Conservation (phyloP, 2,888 invertebrate genomes). For the Rotaria sp. region DNA sequence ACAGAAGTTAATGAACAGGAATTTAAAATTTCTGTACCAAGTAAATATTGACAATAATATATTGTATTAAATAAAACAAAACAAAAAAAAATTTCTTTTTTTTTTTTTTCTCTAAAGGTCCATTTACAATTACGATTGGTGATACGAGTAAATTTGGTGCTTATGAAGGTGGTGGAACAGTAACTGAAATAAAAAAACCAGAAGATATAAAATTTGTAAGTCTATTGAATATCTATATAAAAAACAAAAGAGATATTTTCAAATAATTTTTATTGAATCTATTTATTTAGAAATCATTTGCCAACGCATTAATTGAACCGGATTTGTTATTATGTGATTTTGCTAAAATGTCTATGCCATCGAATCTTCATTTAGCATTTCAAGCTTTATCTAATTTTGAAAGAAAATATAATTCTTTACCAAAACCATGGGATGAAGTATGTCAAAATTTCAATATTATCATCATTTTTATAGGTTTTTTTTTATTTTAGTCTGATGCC, state of each 20-base stretch:
- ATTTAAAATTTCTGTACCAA: conserved; percentile 62
- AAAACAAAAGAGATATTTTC: too few relatives aligned
- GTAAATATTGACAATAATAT: conserved; percentile 63
- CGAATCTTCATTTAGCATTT: conserved; percentile 79
- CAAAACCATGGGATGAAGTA: conserved; percentile 68
- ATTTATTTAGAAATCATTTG: conserved; percentile 62
- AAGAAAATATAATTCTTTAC: conserved; percentile 62
- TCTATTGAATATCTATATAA: too few relatives aligned
- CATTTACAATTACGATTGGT: conserved; percentile 91
- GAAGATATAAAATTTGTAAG: conserved; percentile 65
- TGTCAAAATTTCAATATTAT: neutral
- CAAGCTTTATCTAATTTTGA: conserved; percentile 69
- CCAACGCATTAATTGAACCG: conserved; percentile 70
- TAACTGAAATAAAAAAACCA: conserved; percentile 90
- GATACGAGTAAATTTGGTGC: conserved; percentile 62
- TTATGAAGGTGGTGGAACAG: conserved; percentile 74
- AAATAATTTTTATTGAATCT: neutral
- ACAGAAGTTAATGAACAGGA: conserved; percentile 79
- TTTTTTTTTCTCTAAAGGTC: conserved; percentile 56
- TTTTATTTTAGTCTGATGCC: conserved; percentile 50
- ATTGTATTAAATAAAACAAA: neutral
- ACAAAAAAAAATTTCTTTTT: too few relatives aligned
- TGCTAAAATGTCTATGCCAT: conserved; percentile 83
- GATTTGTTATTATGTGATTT: conserved; percentile 81
- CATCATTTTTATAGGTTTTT: neutral